Base-by-base conservation (phyloP, 2,797 vertebrate species). In the Kryptopterus vitreolus region DNA sequence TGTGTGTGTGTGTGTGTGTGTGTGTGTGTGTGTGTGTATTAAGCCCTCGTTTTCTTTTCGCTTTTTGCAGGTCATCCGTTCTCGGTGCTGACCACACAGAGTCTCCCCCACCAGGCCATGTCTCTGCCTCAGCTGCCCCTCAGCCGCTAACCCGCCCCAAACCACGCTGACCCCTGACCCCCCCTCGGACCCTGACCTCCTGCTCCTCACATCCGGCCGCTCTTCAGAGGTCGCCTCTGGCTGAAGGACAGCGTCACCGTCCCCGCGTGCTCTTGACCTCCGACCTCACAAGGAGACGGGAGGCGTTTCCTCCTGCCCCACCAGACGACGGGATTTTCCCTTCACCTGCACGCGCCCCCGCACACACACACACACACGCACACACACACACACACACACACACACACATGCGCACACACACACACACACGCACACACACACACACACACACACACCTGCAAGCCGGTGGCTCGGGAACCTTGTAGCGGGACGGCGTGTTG, bases 31-130 rank as follows among this genome's bases (percentile, higher is more conserved):
- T 62, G 20, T 43, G 11, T 53, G 58, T 59, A 18, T 62, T 73
- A 58, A 78, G 66, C 52, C 31, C 1, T 0, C 3, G 1, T 10
- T 78, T 62, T 0, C 3, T 1, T 10, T 78, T 62, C 74, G 81
- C 7, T n/a, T n/a, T 73, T 80, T 53, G 78, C 88, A 99, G 98
- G 96, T 96, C 95, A 98, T 92, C 96, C 96, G 89, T 94, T 99
- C 94, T 93, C 98, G 86, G 91, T 99, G 93, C 91, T 99, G 92
- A 97, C 92, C 46, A 92, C 95, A 29, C 92, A 92, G 87, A 88
- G 93, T 82, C 93, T 93, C 89, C 93, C 94, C 72, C 94, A 92
- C 77, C 95, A 96, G 93, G 92, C 95, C 90, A 85, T 91, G 95
- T 93, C 94, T 7, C 87, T 94, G 82, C 92, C 94, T 38, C 93